A percentile compares a stretch with the other conserved stretches of the same genome.
phyloP scores from a whole-genome alignment of 2,888 invertebrate genomes.

The Latrodectus hesperus region DNA sequence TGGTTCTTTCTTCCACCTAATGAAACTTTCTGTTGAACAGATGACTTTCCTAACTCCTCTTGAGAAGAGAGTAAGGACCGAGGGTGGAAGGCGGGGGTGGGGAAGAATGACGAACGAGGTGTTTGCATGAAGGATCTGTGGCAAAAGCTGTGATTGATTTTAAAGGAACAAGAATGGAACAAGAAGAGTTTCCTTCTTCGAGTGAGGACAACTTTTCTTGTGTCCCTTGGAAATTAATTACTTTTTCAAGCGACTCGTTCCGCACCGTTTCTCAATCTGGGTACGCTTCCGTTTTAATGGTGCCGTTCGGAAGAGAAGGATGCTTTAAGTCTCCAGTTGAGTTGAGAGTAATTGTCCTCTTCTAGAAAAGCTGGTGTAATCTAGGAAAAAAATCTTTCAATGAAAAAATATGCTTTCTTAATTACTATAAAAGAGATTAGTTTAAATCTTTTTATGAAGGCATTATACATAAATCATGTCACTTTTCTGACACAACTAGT shows the following conservation, averaged over 20 bases:
- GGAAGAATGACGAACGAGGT: conserved; percentile 53
- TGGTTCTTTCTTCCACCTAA: conserved; percentile 60
- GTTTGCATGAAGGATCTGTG: conserved; percentile 62
- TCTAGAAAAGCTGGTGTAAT: no score
- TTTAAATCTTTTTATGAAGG: no score
- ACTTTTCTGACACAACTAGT: no score
- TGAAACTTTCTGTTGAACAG: conserved; percentile 67
- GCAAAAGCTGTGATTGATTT: conserved; percentile 68
- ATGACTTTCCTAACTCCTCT: conserved; percentile 67
- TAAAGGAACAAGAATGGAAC: conserved; percentile 63
- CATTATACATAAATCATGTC: no score
- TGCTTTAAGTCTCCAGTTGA: no score
- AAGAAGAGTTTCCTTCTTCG: conserved; percentile 53
- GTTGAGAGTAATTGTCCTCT: no score
- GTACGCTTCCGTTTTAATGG: no score
- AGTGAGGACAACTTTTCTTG: conserved; percentile 53
- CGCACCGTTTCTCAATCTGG: background rate
- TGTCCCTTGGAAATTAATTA: conserved; percentile 66
- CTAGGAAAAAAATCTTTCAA: no score
- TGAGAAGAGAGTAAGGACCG: conserved; percentile 16
- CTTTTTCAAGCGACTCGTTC: conserved; percentile 10
- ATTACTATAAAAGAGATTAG: no score
- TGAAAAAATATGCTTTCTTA: no score
- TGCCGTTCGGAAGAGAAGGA: no score
- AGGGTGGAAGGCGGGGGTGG: conserved; percentile 1